Evolutionary conservation across 2,113 vertebrate species (phyloP), one percentile per base, ranked within the genome.

Genomic region (Upupa epops): DNA sequence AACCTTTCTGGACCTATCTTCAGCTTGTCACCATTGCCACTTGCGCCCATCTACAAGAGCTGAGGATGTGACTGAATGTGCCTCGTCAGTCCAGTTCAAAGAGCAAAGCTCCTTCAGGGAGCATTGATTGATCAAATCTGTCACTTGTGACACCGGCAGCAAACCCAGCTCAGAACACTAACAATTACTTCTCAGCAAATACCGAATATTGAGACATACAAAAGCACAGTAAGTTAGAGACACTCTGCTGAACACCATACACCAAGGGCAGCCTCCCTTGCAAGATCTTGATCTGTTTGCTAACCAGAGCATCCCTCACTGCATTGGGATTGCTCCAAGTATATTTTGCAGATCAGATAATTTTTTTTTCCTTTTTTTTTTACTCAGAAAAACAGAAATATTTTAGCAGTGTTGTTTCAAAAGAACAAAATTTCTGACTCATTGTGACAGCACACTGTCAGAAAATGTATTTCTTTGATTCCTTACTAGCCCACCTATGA

Each of bases 351-450:
- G n/a, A 87, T 80, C 78, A 87, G n/a, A 93, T 9, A 55, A 93
- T 32, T 18, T 69, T 49, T 68, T 31, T 40, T 6, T 4, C 8
- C 37, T 11, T 51, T 56, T 45, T 58, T 75, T 5, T 51, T 66
- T 28, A 58, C 76, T 80, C 75, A 88, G 61, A 73, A 89, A 86
- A 59, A 1, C 29, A 74, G 54, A 75, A 83, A 45, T 60, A 83
- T 60, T 90, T 87, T 64, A 64, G 61, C 69, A 18, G 25, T 4
- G 14, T 70, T 65, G 66, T 58, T 93, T 87, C 48, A 63, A 81
- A 46, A 92, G 66, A 78, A 88, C 16, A 75, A 40, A 71, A 86
- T 92, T 90, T 89, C 77, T 85, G 59, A 87, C 29, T 65, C 45
- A 84, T 60, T 68, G 61, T 20, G 51, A 65, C 54, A 71, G 46